phyloP scores from a whole-genome alignment of 2,888 invertebrate species.

The Polietes domitor region DNA sequence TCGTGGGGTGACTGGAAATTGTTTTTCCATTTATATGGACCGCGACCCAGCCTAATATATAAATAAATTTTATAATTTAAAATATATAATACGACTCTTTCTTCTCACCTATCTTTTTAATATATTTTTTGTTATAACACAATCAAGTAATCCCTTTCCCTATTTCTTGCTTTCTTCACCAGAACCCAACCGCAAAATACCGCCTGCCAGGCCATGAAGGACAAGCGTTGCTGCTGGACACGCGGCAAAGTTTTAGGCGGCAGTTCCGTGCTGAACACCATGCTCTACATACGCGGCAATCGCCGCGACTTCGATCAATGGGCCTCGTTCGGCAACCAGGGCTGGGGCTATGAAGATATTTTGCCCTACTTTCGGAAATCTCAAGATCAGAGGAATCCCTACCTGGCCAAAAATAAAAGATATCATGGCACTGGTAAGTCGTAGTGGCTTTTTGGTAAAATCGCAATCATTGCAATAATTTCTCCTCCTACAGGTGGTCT shows the following conservation, averaged over 20 bases:
- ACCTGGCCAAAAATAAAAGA: constrained; percentile 87
- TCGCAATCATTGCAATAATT: too few relatives aligned
- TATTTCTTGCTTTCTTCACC: constrained; percentile 88
- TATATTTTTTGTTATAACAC: too few relatives aligned
- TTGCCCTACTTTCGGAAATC: constrained; percentile 93
- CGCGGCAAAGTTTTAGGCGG: constrained; percentile 94
- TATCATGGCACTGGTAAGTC: constrained; percentile 87
- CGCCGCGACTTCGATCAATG: constrained; percentile 92
- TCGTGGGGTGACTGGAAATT: too few relatives aligned
- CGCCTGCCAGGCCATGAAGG: constrained; percentile 93
- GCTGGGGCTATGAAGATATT: constrained; percentile 93
- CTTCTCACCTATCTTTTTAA: too few relatives aligned
- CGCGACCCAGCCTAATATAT: too few relatives aligned
- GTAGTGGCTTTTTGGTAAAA: background rate
- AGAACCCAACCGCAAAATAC: constrained; percentile 91
- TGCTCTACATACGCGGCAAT: constrained; percentile 95
- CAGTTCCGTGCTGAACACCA: constrained; percentile 92
- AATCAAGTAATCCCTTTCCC: constrained; percentile 76
- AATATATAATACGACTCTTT: too few relatives aligned
- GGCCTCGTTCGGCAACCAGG: constrained; percentile 91
- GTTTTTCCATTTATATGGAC: too few relatives aligned
- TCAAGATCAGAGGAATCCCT: constrained; percentile 93
- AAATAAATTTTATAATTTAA: too few relatives aligned
- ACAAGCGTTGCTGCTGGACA: constrained; percentile 93
- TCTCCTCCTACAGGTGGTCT: constrained; percentile 78